Conservation (phyloP, 2,797 vertebrate genomes). For the Sandelia bainsii region DNA sequence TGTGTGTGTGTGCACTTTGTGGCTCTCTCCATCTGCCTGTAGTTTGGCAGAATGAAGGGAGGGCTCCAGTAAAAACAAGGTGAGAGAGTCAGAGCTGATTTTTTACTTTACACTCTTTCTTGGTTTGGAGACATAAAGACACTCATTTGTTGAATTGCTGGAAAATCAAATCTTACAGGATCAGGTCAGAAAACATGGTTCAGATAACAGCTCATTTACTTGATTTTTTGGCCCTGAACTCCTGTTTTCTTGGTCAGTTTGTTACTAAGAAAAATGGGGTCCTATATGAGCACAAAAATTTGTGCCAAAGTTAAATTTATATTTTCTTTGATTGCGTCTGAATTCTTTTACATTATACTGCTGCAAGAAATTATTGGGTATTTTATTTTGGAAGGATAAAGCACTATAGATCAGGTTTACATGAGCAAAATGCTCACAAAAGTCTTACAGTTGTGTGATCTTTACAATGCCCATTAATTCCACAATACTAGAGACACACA, state of each 20-base stretch:
- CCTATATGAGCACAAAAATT: neutral
- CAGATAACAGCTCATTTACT: neutral
- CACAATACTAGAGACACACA: too few relatives aligned
- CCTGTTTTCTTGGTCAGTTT: neutral
- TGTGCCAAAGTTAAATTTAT: too few relatives aligned
- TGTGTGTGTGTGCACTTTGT: slow-evolving; percentile 31
- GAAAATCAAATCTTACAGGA: slow-evolving; percentile 1
- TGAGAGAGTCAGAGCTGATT: slow-evolving; percentile 30
- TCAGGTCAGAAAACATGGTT: neutral
- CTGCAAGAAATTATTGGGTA: too few relatives aligned
- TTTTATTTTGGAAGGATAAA: too few relatives aligned
- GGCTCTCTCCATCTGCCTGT: slow-evolving; percentile 36
- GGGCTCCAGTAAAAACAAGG: slow-evolving; percentile 37
- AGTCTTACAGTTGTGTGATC: too few relatives aligned
- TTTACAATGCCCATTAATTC: too few relatives aligned
- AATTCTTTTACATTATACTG: too few relatives aligned
- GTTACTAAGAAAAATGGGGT: fast-evolving
- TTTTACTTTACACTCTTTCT: slow-evolving; percentile 5
- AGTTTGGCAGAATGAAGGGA: slow-evolving; percentile 4
- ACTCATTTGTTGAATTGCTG: slow-evolving; percentile 16
- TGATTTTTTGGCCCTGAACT: neutral
- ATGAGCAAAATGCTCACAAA: too few relatives aligned
- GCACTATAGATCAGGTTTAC: too few relatives aligned
- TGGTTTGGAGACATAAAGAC: slow-evolving; percentile 11
- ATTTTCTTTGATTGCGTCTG: too few relatives aligned